phyloP scores from a whole-genome alignment of 2,888 invertebrate genomes.

The Holacanthella duospinosa region DNA sequence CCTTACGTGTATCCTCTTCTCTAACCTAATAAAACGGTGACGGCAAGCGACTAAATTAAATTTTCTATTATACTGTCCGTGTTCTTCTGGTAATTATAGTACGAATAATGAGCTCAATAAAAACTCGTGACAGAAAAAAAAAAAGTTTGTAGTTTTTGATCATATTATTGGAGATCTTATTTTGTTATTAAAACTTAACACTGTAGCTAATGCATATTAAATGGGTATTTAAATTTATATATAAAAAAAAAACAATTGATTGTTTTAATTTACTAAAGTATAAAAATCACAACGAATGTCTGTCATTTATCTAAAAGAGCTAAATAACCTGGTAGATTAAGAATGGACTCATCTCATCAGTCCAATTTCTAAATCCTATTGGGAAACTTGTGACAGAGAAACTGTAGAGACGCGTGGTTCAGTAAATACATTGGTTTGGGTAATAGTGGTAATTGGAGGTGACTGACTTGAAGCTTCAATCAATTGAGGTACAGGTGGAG shows the following conservation, averaged over 20 bases:
- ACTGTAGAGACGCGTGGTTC: not conserved
- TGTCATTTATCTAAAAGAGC: no score
- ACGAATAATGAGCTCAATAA: slow-evolving; percentile 17
- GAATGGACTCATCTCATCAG: no score
- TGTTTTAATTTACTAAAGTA: not conserved
- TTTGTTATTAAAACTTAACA: not conserved
- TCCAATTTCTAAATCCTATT: no score
- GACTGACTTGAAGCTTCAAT: not conserved
- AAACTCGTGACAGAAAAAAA: slow-evolving; percentile 7
- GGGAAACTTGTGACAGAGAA: no score
- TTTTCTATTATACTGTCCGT: not conserved
- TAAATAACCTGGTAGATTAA: no score
- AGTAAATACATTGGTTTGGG: no score
- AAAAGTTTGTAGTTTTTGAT: not conserved
- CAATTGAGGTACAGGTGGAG: not conserved
- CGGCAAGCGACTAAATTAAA: not conserved
- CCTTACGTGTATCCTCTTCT: not conserved
- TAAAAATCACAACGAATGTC: no score
- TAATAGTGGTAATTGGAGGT: not conserved
- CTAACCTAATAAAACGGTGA: not conserved
- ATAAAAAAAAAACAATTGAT: no score
- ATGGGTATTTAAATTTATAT: no score
- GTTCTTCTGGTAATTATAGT: slow-evolving; percentile 4
- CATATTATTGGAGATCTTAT: not conserved
- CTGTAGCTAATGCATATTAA: no score